Percentiles rank a stretch among this genome's conserved stretches.
These are phyloP conservation scores for Pocillopora grandis DNA, from an alignment of 92 coral and sea anemone genomes.

Conservation along the genomic window DNA sequence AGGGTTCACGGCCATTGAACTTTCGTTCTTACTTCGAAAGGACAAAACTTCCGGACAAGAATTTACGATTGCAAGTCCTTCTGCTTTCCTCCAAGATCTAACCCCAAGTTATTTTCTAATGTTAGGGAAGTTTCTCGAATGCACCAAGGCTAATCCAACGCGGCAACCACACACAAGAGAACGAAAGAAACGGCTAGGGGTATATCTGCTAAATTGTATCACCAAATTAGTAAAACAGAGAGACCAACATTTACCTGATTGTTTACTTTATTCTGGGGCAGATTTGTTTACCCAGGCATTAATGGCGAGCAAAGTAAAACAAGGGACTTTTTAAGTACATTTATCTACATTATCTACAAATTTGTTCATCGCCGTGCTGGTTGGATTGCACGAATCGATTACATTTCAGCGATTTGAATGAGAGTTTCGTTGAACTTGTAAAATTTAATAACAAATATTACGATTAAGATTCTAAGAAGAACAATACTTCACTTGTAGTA, in stretches of 20 bases:
- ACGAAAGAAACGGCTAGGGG: no score
- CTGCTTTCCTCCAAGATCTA: no score
- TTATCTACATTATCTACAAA: background rate
- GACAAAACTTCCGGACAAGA: no score
- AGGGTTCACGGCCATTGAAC: no score
- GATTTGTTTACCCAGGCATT: background rate
- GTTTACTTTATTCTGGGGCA: constrained; percentile 4
- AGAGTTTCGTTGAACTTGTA: no score
- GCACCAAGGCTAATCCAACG: no score
- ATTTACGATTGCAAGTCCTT: no score
- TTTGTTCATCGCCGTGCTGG: background rate
- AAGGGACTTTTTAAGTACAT: background rate
- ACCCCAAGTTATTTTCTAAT: no score
- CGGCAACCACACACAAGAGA: no score
- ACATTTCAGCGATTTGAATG: background rate
- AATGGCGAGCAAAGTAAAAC: background rate
- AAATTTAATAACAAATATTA: background rate
- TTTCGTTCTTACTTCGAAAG: no score
- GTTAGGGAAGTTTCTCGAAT: no score
- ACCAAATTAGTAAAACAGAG: background rate
- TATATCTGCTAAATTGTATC: background rate
- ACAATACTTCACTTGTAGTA: background rate
- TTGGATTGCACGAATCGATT: background rate
- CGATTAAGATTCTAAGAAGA: background rate
- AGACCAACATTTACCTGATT: background rate